A percentile compares a stretch with the other conserved stretches of the same genome.
phyloP scores from a whole-genome alignment of 1,140 invertebrate species.

The Kradibia gibbosae region DNA sequence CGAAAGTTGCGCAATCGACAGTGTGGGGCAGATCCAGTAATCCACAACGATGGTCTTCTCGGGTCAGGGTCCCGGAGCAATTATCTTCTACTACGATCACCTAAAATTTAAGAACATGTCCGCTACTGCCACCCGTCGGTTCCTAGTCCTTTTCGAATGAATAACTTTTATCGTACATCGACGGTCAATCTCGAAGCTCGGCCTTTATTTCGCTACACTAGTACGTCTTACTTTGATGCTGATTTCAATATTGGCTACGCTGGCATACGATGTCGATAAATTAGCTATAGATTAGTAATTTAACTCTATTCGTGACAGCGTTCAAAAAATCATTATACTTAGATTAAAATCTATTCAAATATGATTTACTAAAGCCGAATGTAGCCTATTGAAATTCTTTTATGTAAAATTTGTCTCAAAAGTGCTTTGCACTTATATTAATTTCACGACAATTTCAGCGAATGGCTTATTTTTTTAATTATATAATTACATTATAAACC shows the following conservation, averaged over 20 bases:
- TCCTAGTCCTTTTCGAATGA: too few species aligned
- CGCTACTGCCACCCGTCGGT: too few species aligned
- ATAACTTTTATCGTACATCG: background rate
- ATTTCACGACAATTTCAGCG: background rate
- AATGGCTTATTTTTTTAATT: too few species aligned
- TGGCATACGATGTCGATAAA: background rate
- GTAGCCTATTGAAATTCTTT: background rate
- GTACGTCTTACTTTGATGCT: background rate
- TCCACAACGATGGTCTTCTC: too few species aligned
- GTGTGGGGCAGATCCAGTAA: background rate
- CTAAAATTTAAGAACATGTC: background rate
- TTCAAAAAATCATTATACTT: too few species aligned
- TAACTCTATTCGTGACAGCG: too few species aligned
- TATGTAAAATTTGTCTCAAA: background rate
- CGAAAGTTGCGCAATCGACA: conserved; percentile 27
- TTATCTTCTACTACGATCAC: background rate
- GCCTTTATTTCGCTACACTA: too few species aligned
- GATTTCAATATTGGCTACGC: background rate
- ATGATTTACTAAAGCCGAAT: background rate
- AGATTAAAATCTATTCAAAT: background rate
- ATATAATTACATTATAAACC: too few species aligned
- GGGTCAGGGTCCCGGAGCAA: background rate
- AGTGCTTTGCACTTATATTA: background rate
- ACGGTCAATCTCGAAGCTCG: background rate
- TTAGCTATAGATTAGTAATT: too few species aligned